phyloP scores from a whole-genome alignment of 2,888 invertebrate genomes.

The Cenopis cana region DNA sequence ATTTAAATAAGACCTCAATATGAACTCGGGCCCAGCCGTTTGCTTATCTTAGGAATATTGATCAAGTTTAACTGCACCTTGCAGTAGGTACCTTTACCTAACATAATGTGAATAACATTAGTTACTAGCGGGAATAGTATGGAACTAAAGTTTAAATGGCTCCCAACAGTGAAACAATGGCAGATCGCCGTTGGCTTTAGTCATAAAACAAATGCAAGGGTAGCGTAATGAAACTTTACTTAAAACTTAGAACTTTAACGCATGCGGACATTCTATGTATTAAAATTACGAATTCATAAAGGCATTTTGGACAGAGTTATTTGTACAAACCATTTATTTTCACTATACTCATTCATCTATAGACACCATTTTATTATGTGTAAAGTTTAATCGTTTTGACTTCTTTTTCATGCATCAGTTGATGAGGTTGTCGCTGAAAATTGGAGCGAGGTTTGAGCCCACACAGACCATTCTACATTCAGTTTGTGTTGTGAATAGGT shows the following conservation, averaged over 20 bases:
- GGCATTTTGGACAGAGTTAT: background rate
- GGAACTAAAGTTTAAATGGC: conserved; percentile 7
- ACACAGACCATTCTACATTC: conserved; percentile 57
- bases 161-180: background rate
- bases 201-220: conserved; percentile 1
- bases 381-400: conserved; percentile 48
- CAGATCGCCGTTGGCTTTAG: background rate
- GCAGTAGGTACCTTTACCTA: background rate
- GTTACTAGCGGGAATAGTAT: background rate
- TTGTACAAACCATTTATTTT: background rate
- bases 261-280: background rate
- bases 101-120: background rate
- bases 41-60: background rate
- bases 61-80: background rate
- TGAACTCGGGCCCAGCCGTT: background rate
- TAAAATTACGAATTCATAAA: conserved; percentile 1
- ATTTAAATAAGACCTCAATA: background rate
- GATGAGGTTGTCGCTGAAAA: conserved; percentile 77
- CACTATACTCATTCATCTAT: conserved; percentile 6
- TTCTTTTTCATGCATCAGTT: conserved; percentile 81
- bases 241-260: background rate
- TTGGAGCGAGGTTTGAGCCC: conserved; percentile 78
- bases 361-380: conserved; percentile 20
- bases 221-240: background rate
- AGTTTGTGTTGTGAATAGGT: conserved; percentile 54